Conservation (phyloP, 2,113 vertebrate species). For the Girardinichthys multiradiatus region DNA sequence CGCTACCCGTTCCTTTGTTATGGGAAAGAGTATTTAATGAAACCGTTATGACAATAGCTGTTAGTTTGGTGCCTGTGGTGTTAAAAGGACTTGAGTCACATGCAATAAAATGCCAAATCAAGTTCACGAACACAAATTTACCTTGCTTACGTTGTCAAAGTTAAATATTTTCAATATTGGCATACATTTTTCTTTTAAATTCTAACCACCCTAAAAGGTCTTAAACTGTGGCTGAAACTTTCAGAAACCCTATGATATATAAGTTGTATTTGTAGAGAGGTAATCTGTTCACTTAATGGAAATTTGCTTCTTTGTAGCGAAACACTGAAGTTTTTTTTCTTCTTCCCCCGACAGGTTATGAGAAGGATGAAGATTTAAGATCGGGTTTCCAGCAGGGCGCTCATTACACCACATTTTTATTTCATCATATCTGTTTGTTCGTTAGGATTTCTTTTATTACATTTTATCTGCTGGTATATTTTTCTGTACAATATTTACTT, state of each 20-base stretch:
- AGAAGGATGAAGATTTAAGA: constrained; percentile 15
- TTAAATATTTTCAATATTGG: neutral
- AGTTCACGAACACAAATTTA: neutral
- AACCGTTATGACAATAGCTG: neutral
- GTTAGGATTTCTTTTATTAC: neutral
- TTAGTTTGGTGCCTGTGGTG: neutral
- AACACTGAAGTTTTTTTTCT: neutral
- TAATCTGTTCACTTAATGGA: neutral
- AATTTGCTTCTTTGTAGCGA: neutral
- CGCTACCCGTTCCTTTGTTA: neutral
- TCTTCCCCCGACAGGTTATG: constrained; percentile 8
- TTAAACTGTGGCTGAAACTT: neutral
- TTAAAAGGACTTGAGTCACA: neutral
- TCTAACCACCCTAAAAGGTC: neutral
- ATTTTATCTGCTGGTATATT: neutral
- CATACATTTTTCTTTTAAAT: neutral
- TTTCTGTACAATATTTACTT: neutral
- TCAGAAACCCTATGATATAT: neutral
- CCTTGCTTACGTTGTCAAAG: neutral
- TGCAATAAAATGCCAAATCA: neutral
- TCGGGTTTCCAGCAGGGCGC: neutral
- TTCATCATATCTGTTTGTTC: neutral
- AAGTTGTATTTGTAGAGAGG: neutral
- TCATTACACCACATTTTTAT: neutral
- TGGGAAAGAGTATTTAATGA: neutral